Evolutionary conservation across 2,888 invertebrate genomes (phyloP), one percentile per base, ranked within the genome.

Genomic region (Epiblema foenella): DNA sequence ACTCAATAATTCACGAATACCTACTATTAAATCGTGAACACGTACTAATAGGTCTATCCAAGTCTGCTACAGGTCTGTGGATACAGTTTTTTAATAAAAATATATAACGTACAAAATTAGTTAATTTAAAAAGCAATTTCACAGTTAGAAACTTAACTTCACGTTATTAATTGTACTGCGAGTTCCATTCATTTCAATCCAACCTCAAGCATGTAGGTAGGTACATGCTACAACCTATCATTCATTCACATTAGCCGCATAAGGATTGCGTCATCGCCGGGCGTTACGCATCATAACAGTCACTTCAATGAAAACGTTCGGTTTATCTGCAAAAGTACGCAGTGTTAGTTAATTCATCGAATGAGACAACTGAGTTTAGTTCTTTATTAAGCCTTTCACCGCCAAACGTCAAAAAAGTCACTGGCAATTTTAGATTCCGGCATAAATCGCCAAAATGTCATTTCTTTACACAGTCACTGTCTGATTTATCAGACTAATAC

Each of bases 231-330:
- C 64, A 64, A 65, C 59, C 59, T 59, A 63, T 54, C 66, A 62
- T 66, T 71, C 71, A 71, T 71, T 67, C 66, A 62, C 49, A 65
- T 46, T 54, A 64, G 54, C 69, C 65, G 54, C 69, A 51, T 60
- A 56, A 62, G 18, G 39, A 49, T 60, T 62, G 62, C 71, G 68
- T 71, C 73, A 68, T 71, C 57, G 62, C 20, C 29, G 58, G 17
- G 24, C 58, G 63, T 56, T 68, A 54, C 60, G 24, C 58, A 64
- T 42, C 20, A 56, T 37, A 63, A 69, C 58, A 64, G 18, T 37
- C 24, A 33, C 20, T 59, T 49, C 51, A 71, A 71, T 67, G 20
- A 51, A 60, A 60, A 62, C 12, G 29, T 63, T n/a, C 11, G 17
- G n/a, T 60, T 60, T 60, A 60, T 60, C 60, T 46, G 3, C 15